These are phyloP conservation scores for Colaptes auratus DNA, from an alignment of 2,113 vertebrate genomes.

Conservation along the genomic window DNA sequence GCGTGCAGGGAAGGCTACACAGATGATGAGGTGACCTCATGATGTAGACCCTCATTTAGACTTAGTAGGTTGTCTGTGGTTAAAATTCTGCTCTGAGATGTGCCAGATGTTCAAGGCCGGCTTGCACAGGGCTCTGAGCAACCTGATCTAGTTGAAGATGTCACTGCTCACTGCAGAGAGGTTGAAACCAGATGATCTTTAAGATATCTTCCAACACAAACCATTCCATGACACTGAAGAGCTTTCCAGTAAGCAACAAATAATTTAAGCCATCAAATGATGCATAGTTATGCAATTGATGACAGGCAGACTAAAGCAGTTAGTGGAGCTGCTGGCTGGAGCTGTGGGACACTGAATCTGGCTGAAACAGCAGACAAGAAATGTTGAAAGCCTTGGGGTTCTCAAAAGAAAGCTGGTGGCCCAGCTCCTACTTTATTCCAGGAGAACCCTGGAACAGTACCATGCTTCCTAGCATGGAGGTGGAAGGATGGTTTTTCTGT, in stretches of 20 bases:
- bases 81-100: background rate
- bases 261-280: background rate
- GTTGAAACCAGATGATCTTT: background rate
- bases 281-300: rapidly evolving
- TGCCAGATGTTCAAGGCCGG: background rate
- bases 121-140: background rate
- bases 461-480: rapidly evolving
- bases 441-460: background rate
- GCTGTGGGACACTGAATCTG: background rate
- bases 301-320: rapidly evolving
- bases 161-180: background rate
- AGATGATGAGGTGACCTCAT: no score
- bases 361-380: background rate
- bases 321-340: background rate
- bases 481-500: background rate
- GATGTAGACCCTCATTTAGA: no score
- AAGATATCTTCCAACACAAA: background rate
- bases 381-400: no score
- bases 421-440: background rate
- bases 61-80: background rate
- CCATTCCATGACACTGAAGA: background rate
- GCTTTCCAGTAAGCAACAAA: background rate
- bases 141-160: background rate
- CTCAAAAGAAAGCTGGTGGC: background rate
- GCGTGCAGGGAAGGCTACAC: no score